Evolutionary conservation across 2,888 invertebrate species (phyloP).

Genomic region (Nudaria mundana): DNA sequence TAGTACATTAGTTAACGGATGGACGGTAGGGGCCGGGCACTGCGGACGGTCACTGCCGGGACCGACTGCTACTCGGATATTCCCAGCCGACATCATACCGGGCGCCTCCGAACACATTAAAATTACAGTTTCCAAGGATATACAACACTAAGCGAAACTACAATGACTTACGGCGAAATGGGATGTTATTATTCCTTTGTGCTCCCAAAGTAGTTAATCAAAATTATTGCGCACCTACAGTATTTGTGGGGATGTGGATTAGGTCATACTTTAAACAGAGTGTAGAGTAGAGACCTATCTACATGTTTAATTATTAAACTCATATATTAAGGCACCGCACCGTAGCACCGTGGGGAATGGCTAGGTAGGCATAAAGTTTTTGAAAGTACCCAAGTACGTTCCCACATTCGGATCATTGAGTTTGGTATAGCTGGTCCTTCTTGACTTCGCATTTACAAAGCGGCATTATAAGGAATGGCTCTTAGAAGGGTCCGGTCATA

Average conservation of each 20-base stretch:
- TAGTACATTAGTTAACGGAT: conserved; percentile 47
- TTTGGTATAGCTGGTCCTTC: too few species aligned
- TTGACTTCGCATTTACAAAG: too few species aligned
- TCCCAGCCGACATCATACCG: conserved; percentile 61
- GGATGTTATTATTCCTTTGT: conserved; percentile 76
- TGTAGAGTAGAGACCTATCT: too few species aligned
- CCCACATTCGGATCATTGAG: too few species aligned
- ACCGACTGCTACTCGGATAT: conserved; percentile 46
- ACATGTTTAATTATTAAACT: too few species aligned
- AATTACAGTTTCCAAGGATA: conserved; percentile 76
- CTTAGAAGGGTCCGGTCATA: too few species aligned
- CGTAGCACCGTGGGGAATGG: too few species aligned
- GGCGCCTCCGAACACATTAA: conserved; percentile 74
- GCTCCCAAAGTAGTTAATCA: conserved; percentile 68
- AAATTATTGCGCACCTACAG: conserved; percentile 58
- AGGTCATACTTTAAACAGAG: conserved; percentile 34
- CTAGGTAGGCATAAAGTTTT: too few species aligned
- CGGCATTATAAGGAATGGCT: too few species aligned
- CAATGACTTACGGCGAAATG: conserved; percentile 65
- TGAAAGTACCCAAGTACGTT: too few species aligned
- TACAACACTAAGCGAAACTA: conserved; percentile 57
- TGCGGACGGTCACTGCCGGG: conserved; percentile 43
- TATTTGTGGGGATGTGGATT: conserved; percentile 43
- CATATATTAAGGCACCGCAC: too few species aligned
- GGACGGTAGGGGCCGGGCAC: conserved; percentile 15